Conservation (phyloP, 2,113 vertebrate species). For the Crotalus helleri region DNA sequence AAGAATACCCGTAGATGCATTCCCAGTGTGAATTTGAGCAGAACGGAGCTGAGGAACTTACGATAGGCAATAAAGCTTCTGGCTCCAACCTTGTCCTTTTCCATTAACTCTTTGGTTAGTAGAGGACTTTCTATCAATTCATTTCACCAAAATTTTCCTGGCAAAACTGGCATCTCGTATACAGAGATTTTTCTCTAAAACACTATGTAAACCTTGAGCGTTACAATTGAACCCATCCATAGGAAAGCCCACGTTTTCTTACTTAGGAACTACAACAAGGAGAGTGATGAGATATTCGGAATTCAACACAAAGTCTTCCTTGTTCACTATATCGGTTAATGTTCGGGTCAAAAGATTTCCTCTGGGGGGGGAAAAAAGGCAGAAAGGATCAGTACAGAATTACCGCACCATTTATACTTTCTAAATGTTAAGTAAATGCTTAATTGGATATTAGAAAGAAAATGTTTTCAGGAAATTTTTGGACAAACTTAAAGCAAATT, state of each 20-base stretch:
- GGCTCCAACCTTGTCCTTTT: not conserved
- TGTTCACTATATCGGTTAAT: conserved; percentile 81
- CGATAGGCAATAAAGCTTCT: not conserved
- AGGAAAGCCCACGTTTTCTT: conserved; percentile 42
- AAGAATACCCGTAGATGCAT: not conserved
- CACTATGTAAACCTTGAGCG: not conserved
- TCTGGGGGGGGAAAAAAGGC: conserved; percentile 58
- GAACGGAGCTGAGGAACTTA: not conserved
- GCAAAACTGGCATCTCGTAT: not conserved
- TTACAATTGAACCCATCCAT: not conserved
- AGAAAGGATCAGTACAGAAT: not conserved
- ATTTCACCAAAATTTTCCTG: not conserved
- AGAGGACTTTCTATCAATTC: not conserved
- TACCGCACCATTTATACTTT: not conserved
- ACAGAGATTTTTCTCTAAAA: not conserved
- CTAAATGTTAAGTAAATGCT: not conserved
- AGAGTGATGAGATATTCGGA: conserved; percentile 93
- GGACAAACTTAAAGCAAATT: not conserved
- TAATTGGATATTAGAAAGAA: not conserved
- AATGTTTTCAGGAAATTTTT: not conserved
- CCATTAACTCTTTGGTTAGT: not conserved
- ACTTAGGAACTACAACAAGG: conserved; percentile 90
- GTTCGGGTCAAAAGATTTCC: conserved; percentile 83
- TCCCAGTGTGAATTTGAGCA: not conserved
- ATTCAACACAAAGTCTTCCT: conserved; percentile 88